Percentiles rank a stretch among this genome's conserved stretches.
These are phyloP conservation scores for Euproctis similis DNA, from an alignment of 2,888 invertebrate genomes.

Conservation along the genomic window DNA sequence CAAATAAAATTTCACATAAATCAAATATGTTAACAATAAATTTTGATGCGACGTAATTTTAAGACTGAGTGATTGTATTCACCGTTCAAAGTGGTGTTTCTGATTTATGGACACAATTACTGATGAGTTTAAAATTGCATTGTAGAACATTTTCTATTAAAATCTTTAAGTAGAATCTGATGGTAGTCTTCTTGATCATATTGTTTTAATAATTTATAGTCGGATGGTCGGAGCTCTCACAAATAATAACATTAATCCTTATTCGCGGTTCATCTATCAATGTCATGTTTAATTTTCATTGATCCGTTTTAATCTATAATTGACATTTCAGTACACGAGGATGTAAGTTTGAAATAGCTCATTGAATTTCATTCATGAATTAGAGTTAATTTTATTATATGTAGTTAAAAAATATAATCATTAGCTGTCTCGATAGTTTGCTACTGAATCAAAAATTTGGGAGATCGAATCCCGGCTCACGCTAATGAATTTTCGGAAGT, in stretches of 20 bases:
- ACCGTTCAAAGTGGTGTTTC: slow-evolving; percentile 14
- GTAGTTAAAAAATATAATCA: too few species aligned
- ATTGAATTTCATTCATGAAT: too few species aligned
- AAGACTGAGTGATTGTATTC: slow-evolving; percentile 26
- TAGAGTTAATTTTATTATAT: too few species aligned
- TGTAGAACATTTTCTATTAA: slow-evolving; percentile 39
- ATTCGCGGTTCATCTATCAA: slow-evolving; percentile 43
- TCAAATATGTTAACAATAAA: slow-evolving; percentile 9
- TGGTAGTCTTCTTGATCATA: slow-evolving; percentile 34
- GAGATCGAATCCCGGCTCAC: too few species aligned
- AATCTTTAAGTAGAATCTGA: slow-evolving; percentile 26
- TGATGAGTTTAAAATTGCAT: slow-evolving; percentile 23
- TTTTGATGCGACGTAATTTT: slow-evolving; percentile 11
- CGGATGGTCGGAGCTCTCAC: slow-evolving; percentile 25
- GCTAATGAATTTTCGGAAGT: too few species aligned
- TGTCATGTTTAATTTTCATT: slow-evolving; percentile 42
- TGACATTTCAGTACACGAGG: slow-evolving; percentile 46
- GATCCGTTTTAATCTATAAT: slow-evolving; percentile 52
- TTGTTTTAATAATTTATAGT: slow-evolving; percentile 41
- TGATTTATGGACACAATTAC: slow-evolving; percentile 26
- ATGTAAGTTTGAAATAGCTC: slow-evolving; percentile 37
- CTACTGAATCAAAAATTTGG: too few species aligned
- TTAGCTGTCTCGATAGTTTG: too few species aligned
- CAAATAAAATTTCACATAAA: slow-evolving; percentile 7
- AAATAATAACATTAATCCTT: slow-evolving; percentile 45